Base-by-base conservation (phyloP, 2,797 vertebrate species). In the Gymnoscopelus microlampas region DNA sequence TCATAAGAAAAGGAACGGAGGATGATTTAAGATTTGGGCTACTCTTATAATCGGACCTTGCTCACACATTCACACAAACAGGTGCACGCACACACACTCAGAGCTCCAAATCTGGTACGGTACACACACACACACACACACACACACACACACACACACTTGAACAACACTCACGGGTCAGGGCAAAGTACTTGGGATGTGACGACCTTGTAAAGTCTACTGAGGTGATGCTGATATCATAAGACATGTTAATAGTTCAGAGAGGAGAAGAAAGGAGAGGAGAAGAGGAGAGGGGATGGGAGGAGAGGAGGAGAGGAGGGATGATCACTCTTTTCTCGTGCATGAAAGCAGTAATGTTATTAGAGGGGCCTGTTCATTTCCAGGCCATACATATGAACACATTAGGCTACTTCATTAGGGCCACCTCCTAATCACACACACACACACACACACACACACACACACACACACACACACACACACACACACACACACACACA, bases 1-100 rank as follows among this genome's bases (percentile, higher is more conserved):
- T 66, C 80, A 81, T 67, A 85, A 82, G 65, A 85, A 74, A 53
- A 61, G 72, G 70, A 53, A 44, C 39, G 39, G 65, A 76, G 68
- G 78, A 58, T 73, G 73, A 81, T 89, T 83, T 85, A 84, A 69
- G 63, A 63, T 68, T 44, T 53, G 60, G 50, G 50, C 58, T 54
- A 68, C 63, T 55, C 62, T 66, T 58, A 71, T 47, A 44, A 53
- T 19, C 15, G 61, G 51, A 19, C 44, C 60, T n/a, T 14, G 4
- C 67, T 58, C 47, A 49, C 51, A 24, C 44, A 15, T 29, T 11
- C 61, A 63, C 59, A 48, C 53, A 72, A 51, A 50, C 53, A 53
- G 53, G 49, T 23, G 60, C 64, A 66, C 56, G 55, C 32, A 68
- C 54, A 78, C 44, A 32, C 66, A 55, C 58, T 76, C 77, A 81